These are phyloP conservation scores for Cerceris ruficornis DNA, from an alignment of 2,888 invertebrate species.

Conservation along the genomic window DNA sequence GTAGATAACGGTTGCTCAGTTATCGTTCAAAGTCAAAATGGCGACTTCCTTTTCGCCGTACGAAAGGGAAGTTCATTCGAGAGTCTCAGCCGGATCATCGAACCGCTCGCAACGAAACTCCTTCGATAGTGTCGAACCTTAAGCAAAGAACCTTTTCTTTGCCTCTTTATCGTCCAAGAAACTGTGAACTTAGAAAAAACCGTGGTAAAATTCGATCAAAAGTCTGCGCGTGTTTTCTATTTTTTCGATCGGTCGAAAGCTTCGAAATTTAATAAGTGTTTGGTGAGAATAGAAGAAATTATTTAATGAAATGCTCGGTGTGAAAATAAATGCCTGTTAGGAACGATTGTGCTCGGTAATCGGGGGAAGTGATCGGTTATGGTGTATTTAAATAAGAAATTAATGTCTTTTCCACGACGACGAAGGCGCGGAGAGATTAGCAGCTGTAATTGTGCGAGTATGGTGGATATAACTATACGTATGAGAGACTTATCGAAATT, in stretches of 20 bases:
- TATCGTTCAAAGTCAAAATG: constrained; percentile 68
- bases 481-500: neutral
- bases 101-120: constrained; percentile 35
- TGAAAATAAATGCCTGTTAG: too few relatives aligned
- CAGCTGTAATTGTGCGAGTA: neutral
- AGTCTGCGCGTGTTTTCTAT: too few relatives aligned
- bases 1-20: constrained; percentile 64
- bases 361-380: too few relatives aligned
- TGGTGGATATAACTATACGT: constrained; percentile 5
- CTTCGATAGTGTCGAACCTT: neutral
- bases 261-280: too few relatives aligned
- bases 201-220: too few relatives aligned
- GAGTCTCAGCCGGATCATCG: constrained; percentile 58
- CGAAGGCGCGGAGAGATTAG: neutral
- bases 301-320: too few relatives aligned
- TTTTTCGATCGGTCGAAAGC: too few relatives aligned
- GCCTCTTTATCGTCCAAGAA: neutral
- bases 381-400: too few relatives aligned
- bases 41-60: constrained; percentile 65
- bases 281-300: too few relatives aligned
- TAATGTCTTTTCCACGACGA: neutral
- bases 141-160: neutral
- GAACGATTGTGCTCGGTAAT: too few relatives aligned
- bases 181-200: too few relatives aligned
- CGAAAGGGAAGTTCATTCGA: constrained; percentile 52